A percentile compares a stretch with the other conserved stretches of the same genome.
These are phyloP conservation scores for Ophion ellenae DNA, from an alignment of 2,888 invertebrate genomes.

Conservation along the genomic window DNA sequence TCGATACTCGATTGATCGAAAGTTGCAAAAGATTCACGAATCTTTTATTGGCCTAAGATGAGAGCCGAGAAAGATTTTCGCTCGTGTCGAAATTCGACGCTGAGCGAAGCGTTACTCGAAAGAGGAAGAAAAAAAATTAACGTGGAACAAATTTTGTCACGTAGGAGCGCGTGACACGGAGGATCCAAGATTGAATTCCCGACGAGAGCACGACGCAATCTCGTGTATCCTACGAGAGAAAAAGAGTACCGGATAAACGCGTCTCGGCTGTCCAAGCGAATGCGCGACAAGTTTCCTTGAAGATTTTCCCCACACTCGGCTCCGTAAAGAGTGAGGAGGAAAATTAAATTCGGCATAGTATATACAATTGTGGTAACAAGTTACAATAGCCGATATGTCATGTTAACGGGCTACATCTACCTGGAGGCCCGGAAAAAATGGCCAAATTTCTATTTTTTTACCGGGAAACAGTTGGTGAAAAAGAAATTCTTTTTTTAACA, in stretches of 20 bases:
- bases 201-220: neutral
- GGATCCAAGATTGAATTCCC: constrained; percentile 12
- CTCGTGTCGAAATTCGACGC: neutral
- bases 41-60: neutral
- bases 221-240: neutral
- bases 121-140: neutral
- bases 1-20: too few species aligned
- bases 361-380: constrained; percentile 28
- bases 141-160: constrained; percentile 33
- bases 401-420: neutral
- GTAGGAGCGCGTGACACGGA: constrained; percentile 37
- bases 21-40: neutral
- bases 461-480: too few species aligned
- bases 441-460: neutral
- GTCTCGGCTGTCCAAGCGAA: constrained; percentile 30
- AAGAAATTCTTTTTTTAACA: too few species aligned
- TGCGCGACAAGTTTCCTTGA: constrained; percentile 34
- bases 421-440: neutral
- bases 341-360: neutral
- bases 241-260: constrained; percentile 8
- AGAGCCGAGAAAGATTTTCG: neutral
- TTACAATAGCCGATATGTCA: constrained; percentile 29
- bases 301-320: constrained; percentile 36
- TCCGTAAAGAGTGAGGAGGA: constrained; percentile 1
- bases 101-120: neutral